phyloP scores from a whole-genome alignment of 2,888 invertebrate species.

The Thyatira batis region DNA sequence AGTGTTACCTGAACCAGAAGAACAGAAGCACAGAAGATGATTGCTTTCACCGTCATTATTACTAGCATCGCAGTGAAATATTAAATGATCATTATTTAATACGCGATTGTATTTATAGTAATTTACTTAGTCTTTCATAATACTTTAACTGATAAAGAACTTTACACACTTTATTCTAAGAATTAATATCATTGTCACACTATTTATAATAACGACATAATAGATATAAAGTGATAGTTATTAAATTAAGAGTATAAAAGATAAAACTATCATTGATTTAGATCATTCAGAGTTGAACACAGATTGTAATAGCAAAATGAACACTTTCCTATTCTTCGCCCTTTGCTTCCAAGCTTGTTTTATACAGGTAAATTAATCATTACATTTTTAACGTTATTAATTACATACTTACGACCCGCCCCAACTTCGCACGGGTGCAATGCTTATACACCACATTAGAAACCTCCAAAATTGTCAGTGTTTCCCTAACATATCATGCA shows the following conservation, averaged over 20 bases:
- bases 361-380: not conserved
- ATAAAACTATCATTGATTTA: not conserved
- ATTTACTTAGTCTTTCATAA: not conserved
- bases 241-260: not conserved
- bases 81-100: not conserved
- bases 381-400: no score
- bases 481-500: no score
- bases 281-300: not conserved
- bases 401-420: no score
- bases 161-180: not conserved
- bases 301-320: not conserved
- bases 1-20: constrained; percentile 16
- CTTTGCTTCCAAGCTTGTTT: not conserved
- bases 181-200: not conserved
- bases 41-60: constrained; percentile 14
- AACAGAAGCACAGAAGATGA: constrained; percentile 16
- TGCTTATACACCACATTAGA: no score
- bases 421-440: no score
- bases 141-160: not conserved
- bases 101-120: not conserved
- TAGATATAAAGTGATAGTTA: not conserved
- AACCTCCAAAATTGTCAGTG: no score
- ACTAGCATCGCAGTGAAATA: not conserved
- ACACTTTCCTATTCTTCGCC: not conserved
- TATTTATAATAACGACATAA: not conserved